Percentiles rank a stretch among this genome's conserved stretches.
phyloP scores from a whole-genome alignment of 2,113 vertebrate species.

The Cephalopholis sonnerati region DNA sequence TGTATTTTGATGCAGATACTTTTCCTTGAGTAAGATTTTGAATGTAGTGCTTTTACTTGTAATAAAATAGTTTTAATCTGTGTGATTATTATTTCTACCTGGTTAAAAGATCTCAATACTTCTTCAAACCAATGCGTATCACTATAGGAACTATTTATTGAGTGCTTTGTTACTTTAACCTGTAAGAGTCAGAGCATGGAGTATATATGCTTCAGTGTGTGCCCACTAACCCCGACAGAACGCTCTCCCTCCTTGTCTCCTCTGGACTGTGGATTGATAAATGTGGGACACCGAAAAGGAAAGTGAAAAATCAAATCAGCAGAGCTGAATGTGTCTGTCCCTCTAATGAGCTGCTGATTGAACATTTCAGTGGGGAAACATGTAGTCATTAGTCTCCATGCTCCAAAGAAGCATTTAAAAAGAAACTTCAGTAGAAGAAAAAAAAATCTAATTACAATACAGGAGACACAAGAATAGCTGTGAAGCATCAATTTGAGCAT shows the following conservation, averaged over 20 bases:
- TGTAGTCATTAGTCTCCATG: constrained; percentile 78
- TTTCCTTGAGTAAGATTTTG: too few relatives aligned
- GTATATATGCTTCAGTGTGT: background rate
- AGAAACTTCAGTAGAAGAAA: constrained; percentile 69
- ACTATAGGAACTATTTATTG: background rate
- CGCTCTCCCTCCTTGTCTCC: constrained; percentile 20
- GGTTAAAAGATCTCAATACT: too few relatives aligned
- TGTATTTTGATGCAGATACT: too few relatives aligned
- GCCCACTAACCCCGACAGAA: background rate
- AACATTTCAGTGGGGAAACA: constrained; percentile 81
- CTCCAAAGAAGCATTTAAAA: constrained; percentile 77
- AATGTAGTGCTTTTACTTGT: too few relatives aligned
- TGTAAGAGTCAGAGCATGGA: background rate
- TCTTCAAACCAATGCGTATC: too few relatives aligned
- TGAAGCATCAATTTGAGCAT: constrained; percentile 79
- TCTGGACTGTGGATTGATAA: constrained; percentile 60
- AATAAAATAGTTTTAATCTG: too few relatives aligned
- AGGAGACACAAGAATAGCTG: constrained; percentile 75
- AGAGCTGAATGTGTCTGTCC: constrained; percentile 70
- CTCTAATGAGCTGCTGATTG: constrained; percentile 81
- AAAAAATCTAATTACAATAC: constrained; percentile 79
- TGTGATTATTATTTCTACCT: too few relatives aligned
- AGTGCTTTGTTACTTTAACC: background rate
- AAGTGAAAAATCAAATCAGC: constrained; percentile 80
- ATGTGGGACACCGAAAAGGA: constrained; percentile 67